Evolutionary conservation across 2,797 vertebrate species (phyloP), one percentile per base, ranked within the genome.

Genomic region (Scolopax bukidnonensis): DNA sequence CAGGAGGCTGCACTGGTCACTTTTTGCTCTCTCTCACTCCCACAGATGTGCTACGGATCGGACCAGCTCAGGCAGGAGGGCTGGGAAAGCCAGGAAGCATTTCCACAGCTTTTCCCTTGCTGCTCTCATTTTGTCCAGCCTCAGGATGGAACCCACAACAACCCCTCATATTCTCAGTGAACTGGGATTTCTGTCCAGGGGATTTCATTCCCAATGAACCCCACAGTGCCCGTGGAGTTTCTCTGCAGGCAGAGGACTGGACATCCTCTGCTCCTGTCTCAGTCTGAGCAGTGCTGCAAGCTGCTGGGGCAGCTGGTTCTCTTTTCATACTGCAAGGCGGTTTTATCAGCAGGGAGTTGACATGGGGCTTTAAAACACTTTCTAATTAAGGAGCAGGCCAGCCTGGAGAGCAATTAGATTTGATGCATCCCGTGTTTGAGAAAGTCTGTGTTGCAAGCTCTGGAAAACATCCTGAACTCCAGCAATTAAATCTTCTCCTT

Each of bases 401-500:
- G 93, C 86, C 91, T 95, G 89, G 95, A 97, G 93, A 97, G 93
- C 96, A 97, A 97, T 97, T 97, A 97, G 70, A 57, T 95, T 94
- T 96, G 89, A 97, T 86, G 23, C 91, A 88, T 94, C 95, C 95
- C 8, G 0, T 69, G 70, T 94, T 96, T 95, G 94, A 91, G 87
- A 67, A 93, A 81, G 84, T 28, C 93, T 82, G 51, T 17, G 33
- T 86, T 96, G 76, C 87, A 95, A 95, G 70, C 80, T 95, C 84
- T 92, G 93, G 85, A 96, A 97, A 94, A 84, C 27, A 54, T 82
- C 75, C 71, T 57, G 45, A 94, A 71, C 87, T 91, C 77, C 70
- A 86, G 83, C 89, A 96, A 95, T 96, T 97, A 96, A 95, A 92
- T 77, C 76, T 63, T 33, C 63, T 85, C 77, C 28, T 89, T 73